Evolutionary conservation across 2,113 vertebrate genomes (phyloP).

Genomic region (Poicephalus meyeri): DNA sequence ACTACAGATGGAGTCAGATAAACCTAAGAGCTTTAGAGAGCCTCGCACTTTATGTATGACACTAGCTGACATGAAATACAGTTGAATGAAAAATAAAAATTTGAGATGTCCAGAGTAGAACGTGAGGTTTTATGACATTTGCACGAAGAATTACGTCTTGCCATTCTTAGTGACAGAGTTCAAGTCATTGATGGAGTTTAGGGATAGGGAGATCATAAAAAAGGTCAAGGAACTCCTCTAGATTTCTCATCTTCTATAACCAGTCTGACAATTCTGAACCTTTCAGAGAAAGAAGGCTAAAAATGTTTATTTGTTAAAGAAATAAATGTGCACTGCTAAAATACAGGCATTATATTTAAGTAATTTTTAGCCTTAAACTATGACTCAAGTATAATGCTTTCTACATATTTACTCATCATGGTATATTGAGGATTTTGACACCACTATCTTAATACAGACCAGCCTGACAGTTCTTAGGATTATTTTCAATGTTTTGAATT

Average conservation of each 20-base stretch:
- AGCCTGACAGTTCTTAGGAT: background rate
- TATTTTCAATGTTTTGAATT: background rate
- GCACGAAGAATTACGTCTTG: conserved; percentile 38
- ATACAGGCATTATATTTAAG: background rate
- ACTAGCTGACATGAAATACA: background rate
- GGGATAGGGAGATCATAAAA: conserved; percentile 13
- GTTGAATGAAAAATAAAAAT: background rate
- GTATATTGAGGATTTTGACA: background rate
- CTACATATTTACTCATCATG: background rate
- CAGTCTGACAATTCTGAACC: background rate
- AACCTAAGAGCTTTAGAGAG: background rate
- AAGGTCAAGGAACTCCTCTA: conserved; percentile 44
- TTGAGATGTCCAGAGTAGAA: background rate
- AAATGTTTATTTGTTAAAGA: background rate
- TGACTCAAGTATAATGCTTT: background rate
- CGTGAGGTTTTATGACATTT: background rate
- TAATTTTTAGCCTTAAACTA: background rate
- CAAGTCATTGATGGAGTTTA: conserved; percentile 50
- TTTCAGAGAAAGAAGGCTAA: background rate
- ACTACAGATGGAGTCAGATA: background rate
- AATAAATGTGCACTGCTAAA: background rate
- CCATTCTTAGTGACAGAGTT: conserved; percentile 30
- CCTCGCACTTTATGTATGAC: background rate
- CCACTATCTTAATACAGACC: background rate
- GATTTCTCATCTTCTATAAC: conserved; percentile 33